Base-by-base conservation (phyloP, 2,797 vertebrate genomes). In the Cossypha niveicapilla region DNA sequence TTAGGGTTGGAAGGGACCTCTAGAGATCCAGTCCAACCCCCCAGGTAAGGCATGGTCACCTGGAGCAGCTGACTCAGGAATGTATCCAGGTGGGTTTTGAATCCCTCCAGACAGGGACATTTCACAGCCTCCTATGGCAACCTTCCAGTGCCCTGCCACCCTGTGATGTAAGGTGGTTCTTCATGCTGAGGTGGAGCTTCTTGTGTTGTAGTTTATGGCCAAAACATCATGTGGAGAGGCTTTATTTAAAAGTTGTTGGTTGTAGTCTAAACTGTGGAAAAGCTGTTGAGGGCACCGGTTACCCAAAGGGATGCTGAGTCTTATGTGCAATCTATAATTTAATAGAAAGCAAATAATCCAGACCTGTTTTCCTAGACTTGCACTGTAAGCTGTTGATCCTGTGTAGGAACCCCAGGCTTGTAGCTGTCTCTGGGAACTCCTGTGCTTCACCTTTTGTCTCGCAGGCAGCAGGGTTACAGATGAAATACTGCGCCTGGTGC, bases 391-490 rank as follows among this genome's bases (percentile, higher is more conserved):
- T 77, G 4, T 37, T 62, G 45, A 30, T 65, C 10, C 30, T 18
- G 0, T 51, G 11, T 7, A 39, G 73, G 37, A 11, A 6, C 56
- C 50, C 5, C 19, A 53, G 66, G 17, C 21, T 44, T 47, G n/a
- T 42, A 22, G 9, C 13, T 70, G 19, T 53, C 65, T 4, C 10
- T 45, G n/a, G 37, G 32, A 68, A n/a, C 51, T 47, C 12, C 5
- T 58, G 34, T 47, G 5, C 35, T 68, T 71, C 10, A 19, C 15
- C 56, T 48, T n/a, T 51, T 96, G 30, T 94, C 75, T 94, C 58
- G 7, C 97, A 99, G 99, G 99, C 85, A 99, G 99, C 97, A 98
- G 99, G 96, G 99, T 99, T 89, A 99, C 99, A 21, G 99, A 99
- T 98, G 99, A 99, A 98, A 99, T 99, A 94, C 97, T 99, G 70